Evolutionary conservation across 1,140 invertebrate genomes (phyloP).

Genomic region (Halesus radiatus): DNA sequence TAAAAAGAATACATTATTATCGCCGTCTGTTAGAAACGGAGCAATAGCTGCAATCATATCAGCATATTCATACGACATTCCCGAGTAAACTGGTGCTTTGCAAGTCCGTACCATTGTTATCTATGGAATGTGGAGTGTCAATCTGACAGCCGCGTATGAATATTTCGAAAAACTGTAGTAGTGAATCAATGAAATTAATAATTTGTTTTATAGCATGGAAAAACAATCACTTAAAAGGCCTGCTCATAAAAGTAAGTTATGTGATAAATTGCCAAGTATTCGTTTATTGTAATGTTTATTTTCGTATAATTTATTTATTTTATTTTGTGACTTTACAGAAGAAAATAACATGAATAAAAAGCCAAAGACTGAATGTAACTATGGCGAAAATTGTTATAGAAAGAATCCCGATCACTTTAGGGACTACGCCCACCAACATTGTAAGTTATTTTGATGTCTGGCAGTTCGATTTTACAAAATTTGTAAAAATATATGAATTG

Average conservation of each 20-base stretch:
- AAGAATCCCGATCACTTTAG: constrained; percentile 86
- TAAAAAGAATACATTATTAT: too few species aligned
- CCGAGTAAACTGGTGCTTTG: too few species aligned
- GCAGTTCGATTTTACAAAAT: too few species aligned
- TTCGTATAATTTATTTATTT: constrained; percentile 2
- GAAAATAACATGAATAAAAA: constrained; percentile 40
- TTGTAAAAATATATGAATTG: too few species aligned
- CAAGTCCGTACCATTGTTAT: too few species aligned
- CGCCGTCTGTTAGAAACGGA: too few species aligned
- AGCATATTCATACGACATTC: too few species aligned
- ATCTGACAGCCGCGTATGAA: constrained; percentile 2
- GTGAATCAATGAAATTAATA: constrained; percentile 2
- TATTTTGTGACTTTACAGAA: constrained; percentile 24
- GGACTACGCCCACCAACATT: constrained; percentile 84
- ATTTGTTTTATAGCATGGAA: constrained; percentile 27
- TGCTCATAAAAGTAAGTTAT: background rate
- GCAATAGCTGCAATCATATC: too few species aligned
- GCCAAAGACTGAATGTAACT: constrained; percentile 73
- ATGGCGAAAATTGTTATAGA: constrained; percentile 82
- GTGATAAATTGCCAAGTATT: too few species aligned
- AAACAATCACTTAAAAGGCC: constrained; percentile 23
- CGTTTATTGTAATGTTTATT: background rate
- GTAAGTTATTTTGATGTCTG: constrained; percentile 66
- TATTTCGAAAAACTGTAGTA: constrained; percentile 4
- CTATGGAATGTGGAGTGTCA: background rate